phyloP scores from a whole-genome alignment of 2,888 invertebrate genomes.

The Aporophyla lueneburgensis region DNA sequence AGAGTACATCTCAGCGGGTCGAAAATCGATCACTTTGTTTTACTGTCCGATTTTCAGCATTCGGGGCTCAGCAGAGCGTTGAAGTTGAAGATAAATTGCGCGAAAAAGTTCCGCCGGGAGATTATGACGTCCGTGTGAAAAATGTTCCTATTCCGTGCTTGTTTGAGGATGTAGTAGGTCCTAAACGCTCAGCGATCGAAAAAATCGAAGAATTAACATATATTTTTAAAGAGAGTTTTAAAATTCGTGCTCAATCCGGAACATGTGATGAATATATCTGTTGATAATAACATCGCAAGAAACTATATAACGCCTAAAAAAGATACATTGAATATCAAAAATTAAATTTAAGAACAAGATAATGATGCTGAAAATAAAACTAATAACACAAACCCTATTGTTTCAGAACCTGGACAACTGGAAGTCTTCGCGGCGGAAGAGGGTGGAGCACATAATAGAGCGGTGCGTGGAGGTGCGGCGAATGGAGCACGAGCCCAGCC shows the following conservation, averaged over 20 bases:
- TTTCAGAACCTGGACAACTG: constrained; percentile 97
- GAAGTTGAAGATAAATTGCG: no score
- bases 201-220: background rate
- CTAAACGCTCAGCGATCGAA: background rate
- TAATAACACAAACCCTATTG: constrained; percentile 18
- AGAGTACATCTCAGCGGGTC: no score
- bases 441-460: constrained; percentile 97
- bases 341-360: background rate
- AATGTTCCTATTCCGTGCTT: no score
- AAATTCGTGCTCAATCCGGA: background rate
- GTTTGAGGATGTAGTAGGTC: no score
- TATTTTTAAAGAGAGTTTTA: background rate
- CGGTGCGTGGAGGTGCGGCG: constrained; percentile 97
- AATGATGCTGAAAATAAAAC: background rate
- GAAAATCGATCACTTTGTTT: no score
- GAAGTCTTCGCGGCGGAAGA: constrained; percentile 98
- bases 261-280: background rate
- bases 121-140: no score
- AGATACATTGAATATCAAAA: background rate
- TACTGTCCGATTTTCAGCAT: no score
- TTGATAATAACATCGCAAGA: background rate
- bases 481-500: constrained; percentile 94
- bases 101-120: no score
- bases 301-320: background rate
- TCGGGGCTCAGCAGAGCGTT: no score